Conservation (phyloP, 2,888 invertebrate species). For the Magallana nippona region DNA sequence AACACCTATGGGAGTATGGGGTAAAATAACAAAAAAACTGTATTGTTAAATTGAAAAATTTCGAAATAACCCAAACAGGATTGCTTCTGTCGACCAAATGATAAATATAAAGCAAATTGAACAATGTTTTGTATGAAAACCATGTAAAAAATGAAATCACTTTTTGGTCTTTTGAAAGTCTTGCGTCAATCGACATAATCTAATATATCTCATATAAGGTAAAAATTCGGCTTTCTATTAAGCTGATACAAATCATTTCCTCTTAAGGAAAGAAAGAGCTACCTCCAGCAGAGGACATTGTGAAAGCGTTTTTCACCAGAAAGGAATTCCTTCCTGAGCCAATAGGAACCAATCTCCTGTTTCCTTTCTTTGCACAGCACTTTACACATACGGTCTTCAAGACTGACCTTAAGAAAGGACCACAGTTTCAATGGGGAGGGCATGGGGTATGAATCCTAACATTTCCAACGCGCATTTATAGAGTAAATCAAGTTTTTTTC, state of each 20-base stretch:
- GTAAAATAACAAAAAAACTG: no score
- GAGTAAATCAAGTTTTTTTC: no score
- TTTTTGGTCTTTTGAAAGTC: no score
- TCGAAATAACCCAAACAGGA: no score
- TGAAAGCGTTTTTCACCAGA: conserved; percentile 77
- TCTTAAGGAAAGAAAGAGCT: conserved; percentile 64
- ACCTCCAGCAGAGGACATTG: conserved; percentile 72
- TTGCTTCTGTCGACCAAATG: no score
- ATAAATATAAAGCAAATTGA: no score
- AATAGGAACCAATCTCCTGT: conserved; percentile 78
- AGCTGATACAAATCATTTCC: neutral
- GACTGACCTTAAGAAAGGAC: conserved; percentile 77
- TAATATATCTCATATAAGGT: no score
- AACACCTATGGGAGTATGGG: conserved; percentile 79
- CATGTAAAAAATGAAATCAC: no score
- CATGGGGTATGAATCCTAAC: conserved; percentile 75
- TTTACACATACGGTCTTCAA: conserved; percentile 81
- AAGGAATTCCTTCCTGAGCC: conserved; percentile 78
- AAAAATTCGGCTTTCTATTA: neutral
- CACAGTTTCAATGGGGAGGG: conserved; percentile 78
- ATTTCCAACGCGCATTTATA: neutral
- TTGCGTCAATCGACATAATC: no score
- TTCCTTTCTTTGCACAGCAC: conserved; percentile 80
- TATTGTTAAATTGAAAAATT: no score
- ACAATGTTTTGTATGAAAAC: no score